Evolutionary conservation across 2,113 vertebrate species (phyloP), one percentile per base, ranked within the genome.

Genomic region (Lycocorax pyrrhopterus): DNA sequence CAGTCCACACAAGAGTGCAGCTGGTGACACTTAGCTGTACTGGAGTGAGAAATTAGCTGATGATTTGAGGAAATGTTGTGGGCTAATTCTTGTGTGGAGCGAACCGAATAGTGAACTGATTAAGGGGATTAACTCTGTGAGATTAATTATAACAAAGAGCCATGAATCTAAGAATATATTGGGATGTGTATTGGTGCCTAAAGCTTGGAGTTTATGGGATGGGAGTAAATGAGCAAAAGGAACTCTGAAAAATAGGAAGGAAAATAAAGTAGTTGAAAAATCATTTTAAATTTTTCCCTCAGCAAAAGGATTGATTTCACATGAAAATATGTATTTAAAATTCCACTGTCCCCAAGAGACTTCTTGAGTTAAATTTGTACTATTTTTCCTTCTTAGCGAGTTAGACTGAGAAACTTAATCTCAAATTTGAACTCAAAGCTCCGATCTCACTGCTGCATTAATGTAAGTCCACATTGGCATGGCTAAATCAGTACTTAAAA

Each of bases 21-120:
- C 66, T 82, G 46, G 35, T 83, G 63, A 83, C 35, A 58, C 58
- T 25, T 7, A 46, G 51, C 44, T 73, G 67, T 77, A 73, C 27
- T 88, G 75, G 58, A 83, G 59, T 79, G 46, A 93, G 33, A 82
- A 93, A 96, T 89, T 60, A 90, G 46, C 39, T 80, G 78, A 75
- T 84, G 64, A 83, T 69, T 83, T 79, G 59, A 43, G 47, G 33
- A 73, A 76, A 33, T 76, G 30, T 82, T 64, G 43, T 68, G 17
- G 18, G 51, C 51, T 90, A 93, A 85, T 80, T 71, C 84, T 79
- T 82, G 37, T 5, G 5, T 73, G n/a, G 49, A 84, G 46, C 68
- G 55, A 85, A 51, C 13, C 0, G 0, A 89, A 84, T 9, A 84
- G 73, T 71, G 69, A 91, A 91, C 63, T 55, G 37, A 79, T 80